Evolutionary conservation across 2,888 invertebrate species (phyloP).

Genomic region (Drosophila stalkeri): DNA sequence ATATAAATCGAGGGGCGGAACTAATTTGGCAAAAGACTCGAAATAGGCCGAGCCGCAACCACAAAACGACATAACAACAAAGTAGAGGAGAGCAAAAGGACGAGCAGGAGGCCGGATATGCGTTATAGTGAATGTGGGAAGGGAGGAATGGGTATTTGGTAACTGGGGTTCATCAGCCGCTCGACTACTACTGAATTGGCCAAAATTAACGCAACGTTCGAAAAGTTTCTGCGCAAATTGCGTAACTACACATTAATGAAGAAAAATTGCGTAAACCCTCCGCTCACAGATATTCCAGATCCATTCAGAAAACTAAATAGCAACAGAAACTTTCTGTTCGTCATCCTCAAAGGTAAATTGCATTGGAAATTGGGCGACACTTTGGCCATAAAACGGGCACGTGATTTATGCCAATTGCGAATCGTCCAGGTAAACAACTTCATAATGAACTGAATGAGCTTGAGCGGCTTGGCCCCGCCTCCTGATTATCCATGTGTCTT

Average conservation of each 20-base stretch:
- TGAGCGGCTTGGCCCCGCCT: constrained; percentile 19
- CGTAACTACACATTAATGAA: constrained; percentile 80
- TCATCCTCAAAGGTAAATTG: constrained; percentile 48
- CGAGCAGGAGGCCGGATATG: constrained; percentile 7
- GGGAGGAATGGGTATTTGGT: neutral
- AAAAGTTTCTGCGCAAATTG: constrained; percentile 75
- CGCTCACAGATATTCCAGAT: neutral
- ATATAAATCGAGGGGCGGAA: constrained; percentile 85
- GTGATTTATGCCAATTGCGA: constrained; percentile 78
- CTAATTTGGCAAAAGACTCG: constrained; percentile 84
- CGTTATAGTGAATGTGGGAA: neutral
- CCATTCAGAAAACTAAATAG: constrained; percentile 27
- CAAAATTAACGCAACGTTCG: constrained; percentile 75
- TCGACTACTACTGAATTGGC: constrained; percentile 66
- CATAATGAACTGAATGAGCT: constrained; percentile 71
- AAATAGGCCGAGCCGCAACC: constrained; percentile 76
- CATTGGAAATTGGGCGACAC: constrained; percentile 74
- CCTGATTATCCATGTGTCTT: constrained; percentile 26
- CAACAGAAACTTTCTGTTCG: constrained; percentile 20
- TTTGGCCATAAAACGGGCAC: constrained; percentile 71
- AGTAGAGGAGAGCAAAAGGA: constrained; percentile 21
- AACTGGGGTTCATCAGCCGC: constrained; percentile 35
- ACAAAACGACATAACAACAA: constrained; percentile 69
- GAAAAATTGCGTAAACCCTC: constrained; percentile 39
- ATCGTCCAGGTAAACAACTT: constrained; percentile 71